A percentile compares a stretch with the other conserved stretches of the same genome.
Evolutionary conservation across 92 coral and sea anemone species (phyloP).

Genomic region (Desmophyllum pertusum): DNA sequence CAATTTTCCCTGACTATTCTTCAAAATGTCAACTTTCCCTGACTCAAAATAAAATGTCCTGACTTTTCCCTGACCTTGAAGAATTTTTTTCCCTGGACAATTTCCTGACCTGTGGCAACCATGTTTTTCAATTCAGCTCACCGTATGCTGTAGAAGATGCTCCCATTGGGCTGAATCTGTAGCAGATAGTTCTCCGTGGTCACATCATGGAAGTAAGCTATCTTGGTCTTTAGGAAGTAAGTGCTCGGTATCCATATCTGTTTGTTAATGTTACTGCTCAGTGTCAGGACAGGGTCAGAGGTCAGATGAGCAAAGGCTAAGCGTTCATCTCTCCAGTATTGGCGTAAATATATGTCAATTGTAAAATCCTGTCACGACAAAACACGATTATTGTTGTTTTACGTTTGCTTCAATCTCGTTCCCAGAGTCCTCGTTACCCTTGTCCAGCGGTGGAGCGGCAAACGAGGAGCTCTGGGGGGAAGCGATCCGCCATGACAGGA

Average conservation of each 20-base stretch:
- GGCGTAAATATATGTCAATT: conserved; percentile 90
- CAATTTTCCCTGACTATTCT: too few species aligned
- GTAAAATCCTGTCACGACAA: conserved; percentile 79
- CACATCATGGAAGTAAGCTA: conserved; percentile 96
- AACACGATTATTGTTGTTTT: not conserved
- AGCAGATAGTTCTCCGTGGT: conserved; percentile 95
- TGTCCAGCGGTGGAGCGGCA: too few species aligned
- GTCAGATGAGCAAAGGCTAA: conserved; percentile 61
- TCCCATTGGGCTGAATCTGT: conserved; percentile 88
- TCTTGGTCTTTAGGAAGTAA: conserved; percentile 87
- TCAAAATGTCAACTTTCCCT: too few species aligned
- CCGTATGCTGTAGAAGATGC: conserved; percentile 92
- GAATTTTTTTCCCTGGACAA: too few species aligned
- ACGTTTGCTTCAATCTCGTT: not conserved
- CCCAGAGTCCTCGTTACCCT: too few species aligned
- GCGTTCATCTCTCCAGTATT: conserved; percentile 98
- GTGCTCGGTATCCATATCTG: conserved; percentile 97
- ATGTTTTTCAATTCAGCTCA: too few species aligned
- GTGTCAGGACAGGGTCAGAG: conserved; percentile 66
- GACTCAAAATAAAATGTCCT: too few species aligned
- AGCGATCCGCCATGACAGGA: too few species aligned
- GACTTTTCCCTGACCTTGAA: too few species aligned
- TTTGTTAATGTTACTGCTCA: conserved; percentile 89
- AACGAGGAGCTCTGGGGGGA: too few species aligned
- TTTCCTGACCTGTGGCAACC: too few species aligned